phyloP scores from a whole-genome alignment of 2,797 vertebrate genomes.

The Kryptopterus vitreolus region DNA sequence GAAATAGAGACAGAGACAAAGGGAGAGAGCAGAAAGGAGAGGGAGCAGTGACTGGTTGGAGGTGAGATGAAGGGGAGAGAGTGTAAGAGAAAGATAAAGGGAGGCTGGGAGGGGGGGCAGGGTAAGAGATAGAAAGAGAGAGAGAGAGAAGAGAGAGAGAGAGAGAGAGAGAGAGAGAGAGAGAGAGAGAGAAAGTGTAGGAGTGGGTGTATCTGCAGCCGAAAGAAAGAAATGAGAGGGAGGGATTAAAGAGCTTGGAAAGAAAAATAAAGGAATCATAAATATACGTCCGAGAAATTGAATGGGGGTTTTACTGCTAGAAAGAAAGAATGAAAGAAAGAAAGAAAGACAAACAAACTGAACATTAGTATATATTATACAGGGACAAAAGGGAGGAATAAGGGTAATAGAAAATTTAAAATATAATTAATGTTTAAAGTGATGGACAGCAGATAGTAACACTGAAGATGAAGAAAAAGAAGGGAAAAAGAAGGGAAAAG shows the following conservation, averaged over 20 bases:
- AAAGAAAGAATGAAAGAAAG: too few species aligned
- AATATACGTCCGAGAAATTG: background rate
- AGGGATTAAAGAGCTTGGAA: slow-evolving; percentile 12
- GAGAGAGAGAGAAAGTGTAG: background rate
- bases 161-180: slow-evolving; percentile 17
- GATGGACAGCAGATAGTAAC: background rate
- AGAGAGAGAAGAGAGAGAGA: slow-evolving; percentile 17
- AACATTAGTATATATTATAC: too few species aligned
- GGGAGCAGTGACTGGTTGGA: slow-evolving; percentile 69
- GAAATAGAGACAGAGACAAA: slow-evolving; percentile 32
- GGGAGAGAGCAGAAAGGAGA: slow-evolving; percentile 52
- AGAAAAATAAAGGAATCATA: background rate
- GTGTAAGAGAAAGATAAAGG: slow-evolving; percentile 47
- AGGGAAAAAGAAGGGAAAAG: background rate
- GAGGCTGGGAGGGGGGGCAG: slow-evolving; percentile 61
- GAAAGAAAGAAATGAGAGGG: background rate
- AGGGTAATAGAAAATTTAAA: too few species aligned
- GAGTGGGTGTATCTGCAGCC: background rate
- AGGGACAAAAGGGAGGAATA: too few species aligned
- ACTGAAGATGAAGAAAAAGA: background rate
- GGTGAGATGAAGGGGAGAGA: slow-evolving; percentile 78
- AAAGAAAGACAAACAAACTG: background rate
- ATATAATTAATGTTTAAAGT: too few species aligned
- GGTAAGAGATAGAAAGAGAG: slow-evolving; percentile 58
- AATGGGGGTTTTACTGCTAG: background rate